Base-by-base conservation (phyloP, 1,140 invertebrate species). In the Eumeta japonica region DNA sequence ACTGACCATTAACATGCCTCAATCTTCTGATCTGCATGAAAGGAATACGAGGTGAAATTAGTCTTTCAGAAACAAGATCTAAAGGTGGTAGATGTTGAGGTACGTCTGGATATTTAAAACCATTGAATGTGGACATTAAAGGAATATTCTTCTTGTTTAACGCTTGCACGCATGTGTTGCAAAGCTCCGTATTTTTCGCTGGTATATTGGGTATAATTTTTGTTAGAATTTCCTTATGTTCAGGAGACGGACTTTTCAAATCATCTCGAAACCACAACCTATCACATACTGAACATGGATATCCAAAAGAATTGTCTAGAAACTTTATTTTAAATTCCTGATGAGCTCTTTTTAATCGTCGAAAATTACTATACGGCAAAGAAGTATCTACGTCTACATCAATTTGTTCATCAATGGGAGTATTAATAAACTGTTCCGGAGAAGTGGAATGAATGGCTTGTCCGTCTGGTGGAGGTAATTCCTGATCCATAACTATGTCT, bases 11-110 rank as follows among this genome's bases (percentile, higher is more conserved):
- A n/a, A n/a, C n/a, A n/a, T n/a, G n/a, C n/a, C 36, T 42, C 33
- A 13, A 38, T 33, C 19, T 52, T 3, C 12, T 37, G 32, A 37
- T 54, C 50, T 15, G n/a, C n/a, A n/a, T n/a, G n/a, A n/a, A n/a
- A n/a, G n/a, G n/a, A n/a, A n/a, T n/a, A n/a, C n/a, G n/a, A 4
- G 50, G 54, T 12, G 50, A 53, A 14, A 57, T 41, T 13, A 57
- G 41, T 40, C 48, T 17, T 43, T 56, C 45, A 10, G 27, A 12
- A n/a, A 56, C 16, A 9, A 42, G 24, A 41, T 53, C 36, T 15
- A 52, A 39, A 13, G 16, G 17, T 17, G 46, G 48, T 28, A 52
- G 40, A 39, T 37, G 11, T 11, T 17, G 12, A 17, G 42, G 50
- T 34, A 35, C 39, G 17, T 16, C 13, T 4, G 41, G 46, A 46